phyloP scores from a whole-genome alignment of 1,140 invertebrate genomes.

The Caenorhabditis tropicalis region DNA sequence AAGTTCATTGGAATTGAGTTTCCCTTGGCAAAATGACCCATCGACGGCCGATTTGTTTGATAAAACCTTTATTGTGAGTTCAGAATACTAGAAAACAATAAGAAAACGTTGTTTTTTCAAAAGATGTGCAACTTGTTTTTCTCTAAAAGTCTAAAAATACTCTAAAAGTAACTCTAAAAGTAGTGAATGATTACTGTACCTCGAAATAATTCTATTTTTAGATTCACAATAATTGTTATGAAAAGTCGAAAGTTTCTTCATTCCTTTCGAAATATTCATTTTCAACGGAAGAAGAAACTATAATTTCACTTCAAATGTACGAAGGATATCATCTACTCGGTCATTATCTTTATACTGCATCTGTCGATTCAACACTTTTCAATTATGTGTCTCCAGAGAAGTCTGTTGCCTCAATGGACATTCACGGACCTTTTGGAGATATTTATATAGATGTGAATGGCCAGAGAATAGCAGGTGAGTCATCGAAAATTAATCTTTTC shows the following conservation, averaged over 20 bases:
- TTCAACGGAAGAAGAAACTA: not conserved
- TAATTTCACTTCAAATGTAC: constrained; percentile 28
- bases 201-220: not conserved
- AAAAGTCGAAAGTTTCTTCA: not conserved
- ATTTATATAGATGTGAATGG: constrained; percentile 17
- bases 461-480: constrained; percentile 6
- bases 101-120: not conserved
- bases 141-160: no score
- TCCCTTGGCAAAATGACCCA: not conserved
- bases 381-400: not conserved
- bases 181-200: no score
- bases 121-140: not conserved
- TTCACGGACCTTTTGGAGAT: constrained; percentile 4
- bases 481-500: not conserved
- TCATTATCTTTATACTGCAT: not conserved
- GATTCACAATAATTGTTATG: constrained; percentile 10
- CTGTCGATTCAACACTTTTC: not conserved
- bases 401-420: not conserved
- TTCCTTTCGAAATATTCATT: constrained; percentile 2
- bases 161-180: no score
- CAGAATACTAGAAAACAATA: not conserved
- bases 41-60: not conserved
- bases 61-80: constrained; percentile 11
- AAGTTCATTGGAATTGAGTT: not conserved
- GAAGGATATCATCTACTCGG: constrained; percentile 27